Percentiles rank a stretch among this genome's conserved stretches.
Conservation (phyloP, 2,888 invertebrate genomes). For the Thymelicus lineola region DNA sequence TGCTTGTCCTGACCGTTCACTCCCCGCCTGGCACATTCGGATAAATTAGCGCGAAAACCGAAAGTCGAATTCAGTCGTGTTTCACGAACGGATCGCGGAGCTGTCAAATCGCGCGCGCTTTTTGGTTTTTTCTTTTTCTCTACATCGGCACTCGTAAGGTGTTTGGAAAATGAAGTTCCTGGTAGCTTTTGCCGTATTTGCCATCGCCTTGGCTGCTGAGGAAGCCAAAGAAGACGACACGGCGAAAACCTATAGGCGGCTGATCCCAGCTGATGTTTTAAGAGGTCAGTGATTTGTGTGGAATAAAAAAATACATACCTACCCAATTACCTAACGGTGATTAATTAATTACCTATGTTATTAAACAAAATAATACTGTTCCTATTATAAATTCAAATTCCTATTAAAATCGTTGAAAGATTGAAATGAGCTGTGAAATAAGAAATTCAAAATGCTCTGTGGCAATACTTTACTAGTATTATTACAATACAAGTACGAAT, state of each 20-base stretch:
- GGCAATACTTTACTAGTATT: too few relatives aligned
- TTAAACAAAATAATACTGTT: too few relatives aligned
- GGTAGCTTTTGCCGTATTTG: slow-evolving; percentile 79
- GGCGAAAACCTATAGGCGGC: slow-evolving; percentile 90
- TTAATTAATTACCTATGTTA: too few relatives aligned
- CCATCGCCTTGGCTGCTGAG: slow-evolving; percentile 83
- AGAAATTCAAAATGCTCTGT: too few relatives aligned
- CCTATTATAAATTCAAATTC: too few relatives aligned
- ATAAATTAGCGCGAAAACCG: slow-evolving; percentile 72
- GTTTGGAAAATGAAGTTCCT: slow-evolving; percentile 84
- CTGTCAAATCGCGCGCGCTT: slow-evolving; percentile 61
- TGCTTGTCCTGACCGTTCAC: slow-evolving; percentile 60
- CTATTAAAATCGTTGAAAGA: too few relatives aligned
- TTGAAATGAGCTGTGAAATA: too few relatives aligned
- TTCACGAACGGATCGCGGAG: slow-evolving; percentile 60
- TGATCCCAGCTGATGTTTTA: slow-evolving; percentile 95
- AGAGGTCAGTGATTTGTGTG: slow-evolving; percentile 88
- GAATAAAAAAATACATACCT: background rate
- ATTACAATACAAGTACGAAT: too few relatives aligned
- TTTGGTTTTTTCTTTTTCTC: slow-evolving; percentile 55
- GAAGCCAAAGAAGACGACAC: slow-evolving; percentile 84
- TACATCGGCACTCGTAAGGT: slow-evolving; percentile 60
- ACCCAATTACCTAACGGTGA: too few relatives aligned
- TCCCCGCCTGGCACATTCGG: slow-evolving; percentile 61
- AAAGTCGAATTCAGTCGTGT: slow-evolving; percentile 70